Evolutionary conservation across 2,113 vertebrate species (phyloP), one percentile per base, ranked within the genome.

Genomic region (Chaenogobius annularis): DNA sequence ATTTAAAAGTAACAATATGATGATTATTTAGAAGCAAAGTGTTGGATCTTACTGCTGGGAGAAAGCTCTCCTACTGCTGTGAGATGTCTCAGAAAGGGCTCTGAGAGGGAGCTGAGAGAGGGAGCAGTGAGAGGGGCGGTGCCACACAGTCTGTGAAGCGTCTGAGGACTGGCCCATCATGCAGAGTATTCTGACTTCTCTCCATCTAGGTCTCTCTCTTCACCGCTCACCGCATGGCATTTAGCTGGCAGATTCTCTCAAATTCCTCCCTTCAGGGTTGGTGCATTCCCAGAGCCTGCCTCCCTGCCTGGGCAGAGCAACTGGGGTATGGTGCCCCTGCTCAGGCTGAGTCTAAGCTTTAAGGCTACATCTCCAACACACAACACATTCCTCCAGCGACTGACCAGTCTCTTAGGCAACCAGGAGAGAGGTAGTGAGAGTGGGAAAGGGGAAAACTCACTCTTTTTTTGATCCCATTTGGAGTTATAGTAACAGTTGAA

Each of bases 211-310:
- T 89, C 84, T 71, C 88, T 91, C 90, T 90, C 88, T 87, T 88
- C 87, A 87, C 91, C 82, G 83, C 88, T 90, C 88, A 59, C 90
- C 78, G 86, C 92, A 81, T 93, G 93, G 91, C 91, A 92, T 91
- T 92, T 94, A 82, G 88, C 91, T 93, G 92, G 93, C 93, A 92
- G 87, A 84, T 88, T 79, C 81, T 85, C 88, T 83, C 74, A 93
- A 91, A 93, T 93, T 92, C 90, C 90, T 92, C 76, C 85, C 84
- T 82, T 91, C 90, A 82, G 82, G 83, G 85, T 86, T 86, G 77
- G 80, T 47, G 79, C 91, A 92, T 92, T 92, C 92, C 92, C 88
- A 75, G 83, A 82, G 89, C 91, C 92, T 87, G 88, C 90, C 90
- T 90, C 90, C 87, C 90, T 82, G 87, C 84, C 83, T 79, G 79